Evolutionary conservation across 2,113 vertebrate genomes (phyloP).

Genomic region (Nothobranchius kuhntae): DNA sequence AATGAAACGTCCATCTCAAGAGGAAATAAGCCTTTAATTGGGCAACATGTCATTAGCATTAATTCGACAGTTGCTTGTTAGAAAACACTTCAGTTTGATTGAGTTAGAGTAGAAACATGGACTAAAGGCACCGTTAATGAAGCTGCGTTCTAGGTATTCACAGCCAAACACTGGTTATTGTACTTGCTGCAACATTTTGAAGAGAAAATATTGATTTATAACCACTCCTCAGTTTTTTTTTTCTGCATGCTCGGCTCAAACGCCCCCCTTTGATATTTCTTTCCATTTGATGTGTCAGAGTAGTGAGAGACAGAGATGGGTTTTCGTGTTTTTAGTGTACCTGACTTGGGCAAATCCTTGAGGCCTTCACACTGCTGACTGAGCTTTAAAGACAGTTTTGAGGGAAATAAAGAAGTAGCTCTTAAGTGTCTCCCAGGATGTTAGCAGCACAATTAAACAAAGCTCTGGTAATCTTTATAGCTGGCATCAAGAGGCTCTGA

Average conservation of each 20-base stretch:
- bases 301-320: background rate
- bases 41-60: slow-evolving; percentile 30
- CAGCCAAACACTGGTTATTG: slow-evolving; percentile 2
- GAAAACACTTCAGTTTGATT: slow-evolving; percentile 18
- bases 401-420: slow-evolving; percentile 33
- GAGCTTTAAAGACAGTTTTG: slow-evolving; percentile 60
- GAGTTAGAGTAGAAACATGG: slow-evolving; percentile 1
- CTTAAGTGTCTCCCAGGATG: slow-evolving; percentile 54
- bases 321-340: slow-evolving; percentile 14
- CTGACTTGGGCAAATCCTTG: slow-evolving; percentile 40
- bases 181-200: background rate
- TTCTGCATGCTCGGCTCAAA: background rate
- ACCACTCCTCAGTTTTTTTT: background rate
- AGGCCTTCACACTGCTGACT: slow-evolving; percentile 51
- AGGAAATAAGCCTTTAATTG: slow-evolving; percentile 19
- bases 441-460: slow-evolving; percentile 74
- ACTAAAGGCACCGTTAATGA: background rate
- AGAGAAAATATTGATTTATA: slow-evolving; percentile 3
- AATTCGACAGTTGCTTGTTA: slow-evolving; percentile 17
- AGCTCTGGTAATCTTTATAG: slow-evolving; percentile 75
- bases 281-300: slow-evolving; percentile 6
- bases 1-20: slow-evolving; percentile 6
- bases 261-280: slow-evolving; percentile 13
- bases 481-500: slow-evolving; percentile 59
- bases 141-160: background rate